Evolutionary conservation across 53 echinoderm and acorn worm species (phyloP).

Genomic region (Actinopyga echinites): DNA sequence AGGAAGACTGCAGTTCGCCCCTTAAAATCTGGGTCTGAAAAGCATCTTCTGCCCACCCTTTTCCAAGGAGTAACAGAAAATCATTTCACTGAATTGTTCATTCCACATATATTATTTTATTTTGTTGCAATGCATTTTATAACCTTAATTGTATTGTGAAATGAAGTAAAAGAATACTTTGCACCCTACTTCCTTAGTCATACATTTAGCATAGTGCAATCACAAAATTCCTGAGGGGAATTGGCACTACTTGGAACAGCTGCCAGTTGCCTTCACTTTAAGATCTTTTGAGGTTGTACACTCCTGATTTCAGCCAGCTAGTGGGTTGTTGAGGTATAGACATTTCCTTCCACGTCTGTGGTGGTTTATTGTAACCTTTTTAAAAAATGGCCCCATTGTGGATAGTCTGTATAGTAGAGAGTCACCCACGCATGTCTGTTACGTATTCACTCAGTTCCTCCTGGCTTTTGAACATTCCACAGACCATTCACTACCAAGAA

Average conservation of each 20-base stretch:
- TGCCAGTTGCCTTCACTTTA: not conserved
- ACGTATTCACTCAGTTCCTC: not conserved
- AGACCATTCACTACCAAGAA: not conserved
- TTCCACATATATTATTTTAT: not conserved
- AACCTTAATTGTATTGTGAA: no score
- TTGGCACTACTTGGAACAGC: not conserved
- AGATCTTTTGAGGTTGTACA: not conserved
- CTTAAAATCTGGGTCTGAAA: no score
- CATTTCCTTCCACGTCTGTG: conserved; percentile 19
- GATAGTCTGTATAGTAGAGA: not conserved
- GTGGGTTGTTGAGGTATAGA: conserved; percentile 20
- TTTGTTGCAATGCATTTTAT: no score
- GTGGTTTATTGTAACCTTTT: not conserved
- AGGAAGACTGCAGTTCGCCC: no score
- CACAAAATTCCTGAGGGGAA: not conserved
- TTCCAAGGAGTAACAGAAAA: no score
- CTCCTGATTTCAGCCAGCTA: not conserved
- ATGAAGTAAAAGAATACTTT: no score
- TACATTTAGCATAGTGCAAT: not conserved
- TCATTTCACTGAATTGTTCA: no score
- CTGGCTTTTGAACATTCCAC: conserved; percentile 6
- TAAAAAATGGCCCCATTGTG: not conserved
- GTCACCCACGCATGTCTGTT: conserved; percentile 13
- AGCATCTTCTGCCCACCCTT: no score
- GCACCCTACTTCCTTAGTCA: conserved; percentile 15